Evolutionary conservation across 2,888 invertebrate species (phyloP), one percentile per base, ranked within the genome.

Genomic region (Masnerella sp.): DNA sequence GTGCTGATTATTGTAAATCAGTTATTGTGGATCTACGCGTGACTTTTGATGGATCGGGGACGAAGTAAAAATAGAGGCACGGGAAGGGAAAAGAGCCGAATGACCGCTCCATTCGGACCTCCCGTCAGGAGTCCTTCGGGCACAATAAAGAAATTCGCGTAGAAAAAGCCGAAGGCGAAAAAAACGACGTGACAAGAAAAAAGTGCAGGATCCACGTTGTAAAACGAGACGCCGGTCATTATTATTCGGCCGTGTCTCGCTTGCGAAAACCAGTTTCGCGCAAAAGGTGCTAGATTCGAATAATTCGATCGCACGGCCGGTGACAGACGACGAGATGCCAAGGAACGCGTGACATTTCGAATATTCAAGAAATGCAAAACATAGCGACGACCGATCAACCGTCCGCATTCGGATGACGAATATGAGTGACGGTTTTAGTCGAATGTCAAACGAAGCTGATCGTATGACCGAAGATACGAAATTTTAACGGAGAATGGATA

Each of bases 101-200:
- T 68, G 68, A 68, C 59, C 72, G 64, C 74, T 74, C 70, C 54
- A 67, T 71, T 67, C 67, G 77, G 81, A 80, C 79, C 80, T 80
- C 81, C 80, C 79, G 80, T 81, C 79, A 81, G 77, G 81, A 81
- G 77, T 80, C 78, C 79, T 79, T 77, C 76, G 74, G 74, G 62
- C 68, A 70, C 76, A 74, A 77, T 78, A 75, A 79, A 77, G 72
- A 74, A 70, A 75, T 75, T 67, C 67, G 65, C 67, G 38, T 54
- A 70, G 58, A 71, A 70, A 65, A 30, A 70, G 51, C 42, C 18
- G 47, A 61, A 54, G 32, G 2, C 30, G 9, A 20, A 11, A 38
- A n/a, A 34, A 34, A 11, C 34, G 22, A 32, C 34, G 18, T 36
- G 45, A 61, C 32, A 38, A 47, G 54, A 73, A 70, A 73, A 69